Percentiles rank a stretch among this genome's conserved stretches.
phyloP scores from a whole-genome alignment of 2,113 vertebrate species.

The Crotophaga sulcirostris region DNA sequence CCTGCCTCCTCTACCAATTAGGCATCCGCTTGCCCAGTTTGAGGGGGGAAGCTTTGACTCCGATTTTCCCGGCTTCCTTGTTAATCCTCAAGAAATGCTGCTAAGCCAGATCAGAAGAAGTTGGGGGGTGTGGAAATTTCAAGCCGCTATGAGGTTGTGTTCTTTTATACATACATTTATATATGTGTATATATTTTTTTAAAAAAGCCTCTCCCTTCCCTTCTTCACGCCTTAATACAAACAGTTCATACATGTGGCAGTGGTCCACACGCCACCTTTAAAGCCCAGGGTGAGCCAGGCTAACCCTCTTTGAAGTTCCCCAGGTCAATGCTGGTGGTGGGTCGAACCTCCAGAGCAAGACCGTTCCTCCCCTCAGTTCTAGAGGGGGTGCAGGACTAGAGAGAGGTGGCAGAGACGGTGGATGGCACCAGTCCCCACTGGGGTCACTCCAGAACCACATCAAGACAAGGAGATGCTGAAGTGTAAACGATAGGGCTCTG shows the following conservation, averaged over 20 bases:
- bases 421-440: accelerated
- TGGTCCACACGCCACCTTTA: not conserved
- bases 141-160: not conserved
- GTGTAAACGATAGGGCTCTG: not conserved
- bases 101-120: slow-evolving; percentile 31
- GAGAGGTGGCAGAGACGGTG: not conserved
- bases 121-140: not conserved
- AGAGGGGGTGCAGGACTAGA: not conserved
- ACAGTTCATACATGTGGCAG: not conserved
- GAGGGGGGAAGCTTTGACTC: slow-evolving; percentile 7
- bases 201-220: not conserved
- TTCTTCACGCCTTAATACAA: not conserved
- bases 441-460: not conserved
- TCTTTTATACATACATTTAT: too few species aligned
- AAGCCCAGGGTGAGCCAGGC: not conserved
- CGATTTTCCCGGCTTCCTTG: not conserved
- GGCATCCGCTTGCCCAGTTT: not conserved
- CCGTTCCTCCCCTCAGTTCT: not conserved
- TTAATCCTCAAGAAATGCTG: not conserved
- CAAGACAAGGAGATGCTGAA: not conserved
- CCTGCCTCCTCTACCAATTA: not conserved
- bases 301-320: not conserved
- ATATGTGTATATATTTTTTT: not conserved
- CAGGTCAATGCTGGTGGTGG: not conserved
- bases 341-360: not conserved